Evolutionary conservation across 2,888 invertebrate species (phyloP), one percentile per base, ranked within the genome.

Genomic region (Melanotus villosus): DNA sequence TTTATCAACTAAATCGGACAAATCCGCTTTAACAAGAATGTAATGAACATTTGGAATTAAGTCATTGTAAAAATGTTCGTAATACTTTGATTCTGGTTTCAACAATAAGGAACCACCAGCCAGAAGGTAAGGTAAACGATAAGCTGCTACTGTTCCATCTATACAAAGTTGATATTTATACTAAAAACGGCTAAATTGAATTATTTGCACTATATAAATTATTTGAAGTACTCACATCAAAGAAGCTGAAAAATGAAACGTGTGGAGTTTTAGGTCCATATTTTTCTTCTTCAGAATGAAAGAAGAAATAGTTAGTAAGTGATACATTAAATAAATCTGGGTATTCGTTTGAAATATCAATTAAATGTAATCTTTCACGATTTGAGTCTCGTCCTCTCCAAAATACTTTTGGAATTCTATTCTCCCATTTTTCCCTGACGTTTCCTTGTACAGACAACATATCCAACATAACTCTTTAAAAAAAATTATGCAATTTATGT

Each of bases 61-160:
- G 75, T 92, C 88, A 36, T 88, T 85, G 81, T 99, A 99, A 85
- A 97, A 99, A 86, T 95, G 94, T 87, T 99, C 98, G 83, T 96
- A 95, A 84, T 95, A 98, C n/a, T 90, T 89, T 0, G 98, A 98
- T 21, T 94, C 91, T 85, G 97, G 97, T 85, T 99, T 99, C 10
- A 99, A 87, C 10, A 98, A 91, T 68, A 96, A 85, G 0, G 96
- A 92, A 78, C 95, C 94, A 0, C 98, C 97, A 45, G 91, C 94
- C 71, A 99, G 84, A 16, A 99, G 87, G 83, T 97, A 98, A 0
- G 98, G 98, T 74, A 97, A 89, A 71, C 98, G 89, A 84, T 98
- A 99, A 0, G 98, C 96, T 16, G 98, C 98, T 12, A 99, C 98
- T 36, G 98, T 96, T 12, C 99, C 99, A 86, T 99, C 99, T 63